Evolutionary conservation across 2,797 vertebrate genomes (phyloP).

Genomic region (Arnoldichthys spilopterus): DNA sequence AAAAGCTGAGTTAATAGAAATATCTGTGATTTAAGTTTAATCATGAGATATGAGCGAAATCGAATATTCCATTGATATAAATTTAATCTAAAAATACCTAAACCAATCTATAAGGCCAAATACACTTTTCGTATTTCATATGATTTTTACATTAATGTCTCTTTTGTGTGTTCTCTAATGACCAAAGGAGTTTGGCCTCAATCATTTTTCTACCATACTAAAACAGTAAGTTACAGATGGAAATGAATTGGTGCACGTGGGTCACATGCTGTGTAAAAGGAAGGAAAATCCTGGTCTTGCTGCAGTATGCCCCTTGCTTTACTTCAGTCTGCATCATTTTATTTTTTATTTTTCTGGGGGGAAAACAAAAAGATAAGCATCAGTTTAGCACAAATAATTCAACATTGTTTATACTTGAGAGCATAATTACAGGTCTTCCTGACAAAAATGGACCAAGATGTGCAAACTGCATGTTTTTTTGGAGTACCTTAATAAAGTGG

Average conservation of each 20-base stretch:
- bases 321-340: neutral
- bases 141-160: no score
- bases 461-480: constrained; percentile 21
- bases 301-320: neutral
- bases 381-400: constrained; percentile 10
- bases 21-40: no score
- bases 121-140: no score
- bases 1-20: no score
- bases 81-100: no score
- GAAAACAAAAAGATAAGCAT: constrained; percentile 15
- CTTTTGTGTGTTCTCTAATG: no score
- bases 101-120: no score
- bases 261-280: neutral
- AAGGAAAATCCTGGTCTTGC: neutral
- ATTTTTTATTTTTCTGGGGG: neutral
- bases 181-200: no score
- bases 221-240: neutral
- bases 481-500: neutral
- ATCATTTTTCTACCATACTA: no score
- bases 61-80: no score
- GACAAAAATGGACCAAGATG: constrained; percentile 13
- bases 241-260: constrained; percentile 8
- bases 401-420: constrained; percentile 7
- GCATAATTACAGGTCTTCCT: constrained; percentile 22
- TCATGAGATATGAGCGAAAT: no score